phyloP scores from a whole-genome alignment of 2,113 vertebrate genomes.

The Raphicerus campestris region DNA sequence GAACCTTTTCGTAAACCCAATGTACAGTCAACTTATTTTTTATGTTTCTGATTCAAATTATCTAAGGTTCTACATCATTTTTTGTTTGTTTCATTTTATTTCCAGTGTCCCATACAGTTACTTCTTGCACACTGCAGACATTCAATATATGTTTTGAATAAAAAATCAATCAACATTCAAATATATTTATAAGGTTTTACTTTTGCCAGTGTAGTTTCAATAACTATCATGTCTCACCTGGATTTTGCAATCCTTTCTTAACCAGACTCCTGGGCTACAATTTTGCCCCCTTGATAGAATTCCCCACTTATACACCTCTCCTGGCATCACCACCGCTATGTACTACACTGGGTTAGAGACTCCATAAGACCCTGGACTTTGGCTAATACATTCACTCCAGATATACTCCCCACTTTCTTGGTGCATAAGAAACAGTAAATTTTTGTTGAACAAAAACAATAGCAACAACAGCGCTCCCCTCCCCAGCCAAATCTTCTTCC shows the following conservation, averaged over 20 bases:
- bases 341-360: rapidly evolving
- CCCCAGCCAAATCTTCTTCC: background rate
- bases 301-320: rapidly evolving
- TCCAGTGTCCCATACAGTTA: background rate
- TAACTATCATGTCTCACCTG: background rate
- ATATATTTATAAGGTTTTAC: background rate
- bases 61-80: background rate
- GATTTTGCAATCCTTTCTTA: background rate
- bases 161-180: background rate
- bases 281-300: background rate
- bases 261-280: background rate
- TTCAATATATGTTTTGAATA: background rate
- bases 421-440: background rate
- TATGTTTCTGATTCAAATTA: background rate
- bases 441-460: background rate
- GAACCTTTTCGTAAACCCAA: background rate
- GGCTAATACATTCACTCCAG: background rate
- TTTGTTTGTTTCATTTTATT: background rate
- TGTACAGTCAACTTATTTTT: background rate
- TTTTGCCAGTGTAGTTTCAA: background rate
- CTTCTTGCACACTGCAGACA: background rate
- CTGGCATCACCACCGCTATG: rapidly evolving
- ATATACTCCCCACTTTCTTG: background rate
- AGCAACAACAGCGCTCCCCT: background rate
- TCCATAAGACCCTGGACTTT: background rate